Evolutionary conservation across 23 tunicate genomes (phyloP).

Genomic region (Oikopleura dioica): DNA sequence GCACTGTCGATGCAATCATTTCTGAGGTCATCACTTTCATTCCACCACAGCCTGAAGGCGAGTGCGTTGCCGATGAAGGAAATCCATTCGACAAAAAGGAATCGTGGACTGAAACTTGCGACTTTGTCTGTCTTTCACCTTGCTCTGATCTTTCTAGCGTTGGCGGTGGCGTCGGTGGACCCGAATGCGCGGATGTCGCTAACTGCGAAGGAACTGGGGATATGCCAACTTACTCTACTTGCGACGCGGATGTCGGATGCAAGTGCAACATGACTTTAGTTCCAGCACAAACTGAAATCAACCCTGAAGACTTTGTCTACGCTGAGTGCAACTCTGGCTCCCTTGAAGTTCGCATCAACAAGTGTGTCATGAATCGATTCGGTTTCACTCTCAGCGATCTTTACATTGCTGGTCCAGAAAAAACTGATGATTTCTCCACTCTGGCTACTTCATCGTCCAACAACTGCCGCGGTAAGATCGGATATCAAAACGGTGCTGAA

Average conservation of each 20-base stretch:
- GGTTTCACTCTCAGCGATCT: not conserved
- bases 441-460: not conserved
- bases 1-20: not conserved
- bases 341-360: not conserved
- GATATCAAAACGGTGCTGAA: not conserved
- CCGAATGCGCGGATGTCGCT: not conserved
- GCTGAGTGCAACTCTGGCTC: not conserved
- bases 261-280: not conserved
- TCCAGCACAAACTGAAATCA: not conserved
- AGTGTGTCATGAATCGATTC: not conserved
- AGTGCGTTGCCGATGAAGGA: not conserved
- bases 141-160: not conserved
- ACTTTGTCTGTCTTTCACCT: not conserved
- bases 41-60: not conserved
- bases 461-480: not conserved
- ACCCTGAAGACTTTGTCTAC: not conserved
- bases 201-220: constrained; percentile 1
- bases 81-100: not conserved
- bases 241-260: not conserved
- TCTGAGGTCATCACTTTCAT: not conserved
- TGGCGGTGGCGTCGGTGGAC: not conserved
- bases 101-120: constrained; percentile 2
- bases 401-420: not conserved
- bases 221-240: not conserved
- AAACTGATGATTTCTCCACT: constrained; percentile 2